Evolutionary conservation across 2,113 vertebrate species (phyloP).

Genomic region (Nesoenas mayeri): DNA sequence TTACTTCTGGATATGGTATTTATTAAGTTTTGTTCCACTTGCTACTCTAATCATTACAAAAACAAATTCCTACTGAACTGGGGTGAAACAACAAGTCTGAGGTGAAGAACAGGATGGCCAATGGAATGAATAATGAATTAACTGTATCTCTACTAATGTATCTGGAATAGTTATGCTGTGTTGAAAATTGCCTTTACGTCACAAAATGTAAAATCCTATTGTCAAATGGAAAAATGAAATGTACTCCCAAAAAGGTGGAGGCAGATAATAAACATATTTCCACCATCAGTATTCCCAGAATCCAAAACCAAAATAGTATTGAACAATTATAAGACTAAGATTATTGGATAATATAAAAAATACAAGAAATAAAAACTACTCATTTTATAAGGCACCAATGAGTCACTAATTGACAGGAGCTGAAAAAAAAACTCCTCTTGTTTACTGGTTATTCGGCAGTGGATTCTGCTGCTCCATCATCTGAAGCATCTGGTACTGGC

Average conservation of each 20-base stretch:
- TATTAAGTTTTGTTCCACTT: background rate
- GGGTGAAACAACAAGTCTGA: background rate
- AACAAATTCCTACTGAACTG: background rate
- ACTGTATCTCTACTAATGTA: background rate
- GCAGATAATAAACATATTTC: background rate
- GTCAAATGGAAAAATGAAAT: background rate
- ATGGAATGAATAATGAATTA: background rate
- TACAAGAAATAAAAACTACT: background rate
- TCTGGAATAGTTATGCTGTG: background rate
- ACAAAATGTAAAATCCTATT: background rate
- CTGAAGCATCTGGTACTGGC: conserved; percentile 55
- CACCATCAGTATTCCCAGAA: background rate
- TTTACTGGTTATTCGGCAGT: background rate
- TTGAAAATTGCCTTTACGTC: background rate
- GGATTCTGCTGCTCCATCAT: conserved; percentile 16
- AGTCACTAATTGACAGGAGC: conserved; percentile 32
- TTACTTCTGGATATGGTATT: background rate
- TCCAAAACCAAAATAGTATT: background rate
- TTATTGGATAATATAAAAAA: background rate
- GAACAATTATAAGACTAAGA: background rate
- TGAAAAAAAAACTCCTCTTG: background rate
- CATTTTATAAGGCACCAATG: background rate
- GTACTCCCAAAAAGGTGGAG: background rate
- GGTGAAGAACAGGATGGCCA: background rate
- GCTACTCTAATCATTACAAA: background rate